These are phyloP conservation scores for Eonycteris spelaea DNA, from an alignment of 2,113 vertebrate genomes.

Conservation along the genomic window DNA sequence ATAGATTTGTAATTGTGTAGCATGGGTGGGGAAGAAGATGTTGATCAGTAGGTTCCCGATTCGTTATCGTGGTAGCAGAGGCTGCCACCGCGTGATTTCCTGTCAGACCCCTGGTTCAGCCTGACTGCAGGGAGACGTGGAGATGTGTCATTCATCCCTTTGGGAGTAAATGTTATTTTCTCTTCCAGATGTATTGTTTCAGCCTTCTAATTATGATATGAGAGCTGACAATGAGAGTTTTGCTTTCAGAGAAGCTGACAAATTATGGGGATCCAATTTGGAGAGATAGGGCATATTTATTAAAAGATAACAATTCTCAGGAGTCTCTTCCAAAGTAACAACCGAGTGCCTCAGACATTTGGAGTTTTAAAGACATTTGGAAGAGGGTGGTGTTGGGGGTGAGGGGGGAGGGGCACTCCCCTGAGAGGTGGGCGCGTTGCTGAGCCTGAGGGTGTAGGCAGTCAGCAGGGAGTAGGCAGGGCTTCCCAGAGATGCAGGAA, in stretches of 20 bases:
- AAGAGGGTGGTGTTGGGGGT: background rate
- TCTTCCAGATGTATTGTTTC: constrained; percentile 39
- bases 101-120: constrained; percentile 45
- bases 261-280: constrained; percentile 47
- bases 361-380: constrained; percentile 16
- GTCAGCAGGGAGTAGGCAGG: background rate
- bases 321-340: background rate
- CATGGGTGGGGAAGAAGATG: constrained; percentile 21
- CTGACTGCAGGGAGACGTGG: background rate
- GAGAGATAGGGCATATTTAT: constrained; percentile 63
- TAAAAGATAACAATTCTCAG: constrained; percentile 51
- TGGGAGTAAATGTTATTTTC: constrained; percentile 45
- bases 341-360: background rate
- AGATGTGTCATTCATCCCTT: constrained; percentile 45
- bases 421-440: background rate
- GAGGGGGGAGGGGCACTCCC: background rate
- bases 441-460: background rate
- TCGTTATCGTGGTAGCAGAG: constrained; percentile 45
- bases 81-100: background rate
- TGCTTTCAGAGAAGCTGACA: constrained; percentile 41
- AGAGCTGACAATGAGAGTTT: constrained; percentile 54
- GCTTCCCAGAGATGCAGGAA: background rate
- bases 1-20: constrained; percentile 51
- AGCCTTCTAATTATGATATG: constrained; percentile 41
- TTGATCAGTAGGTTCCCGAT: constrained; percentile 28